These are phyloP conservation scores for Pelecanus crispus DNA, from an alignment of 2,113 vertebrate species.

Conservation along the genomic window DNA sequence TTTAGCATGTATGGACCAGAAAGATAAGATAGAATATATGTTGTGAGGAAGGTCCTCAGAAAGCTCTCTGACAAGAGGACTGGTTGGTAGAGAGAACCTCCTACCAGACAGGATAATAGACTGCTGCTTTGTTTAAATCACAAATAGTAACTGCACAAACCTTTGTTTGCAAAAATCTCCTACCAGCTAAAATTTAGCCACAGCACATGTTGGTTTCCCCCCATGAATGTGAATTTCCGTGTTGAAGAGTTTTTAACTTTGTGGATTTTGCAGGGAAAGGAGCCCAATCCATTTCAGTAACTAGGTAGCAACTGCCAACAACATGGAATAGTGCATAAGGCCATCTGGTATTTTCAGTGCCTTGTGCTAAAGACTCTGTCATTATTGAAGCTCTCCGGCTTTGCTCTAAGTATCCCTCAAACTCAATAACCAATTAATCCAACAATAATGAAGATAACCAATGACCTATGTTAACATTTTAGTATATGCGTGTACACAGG, in stretches of 20 bases:
- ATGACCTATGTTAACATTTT: neutral
- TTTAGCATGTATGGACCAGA: neutral
- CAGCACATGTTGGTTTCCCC: neutral
- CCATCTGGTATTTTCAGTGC: neutral
- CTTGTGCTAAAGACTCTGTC: neutral
- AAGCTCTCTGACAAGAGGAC: neutral
- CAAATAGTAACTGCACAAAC: neutral
- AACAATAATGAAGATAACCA: neutral
- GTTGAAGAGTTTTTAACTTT: neutral
- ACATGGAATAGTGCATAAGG: neutral
- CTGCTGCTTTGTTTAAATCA: neutral
- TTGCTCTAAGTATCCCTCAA: neutral
- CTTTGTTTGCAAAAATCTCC: neutral
- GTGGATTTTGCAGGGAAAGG: neutral
- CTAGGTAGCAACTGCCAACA: neutral
- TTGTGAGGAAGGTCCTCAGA: neutral
- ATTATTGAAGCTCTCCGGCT: neutral
- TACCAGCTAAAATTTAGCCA: neutral
- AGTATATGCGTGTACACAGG: neutral
- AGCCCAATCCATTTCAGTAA: neutral
- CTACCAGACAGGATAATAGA: neutral
- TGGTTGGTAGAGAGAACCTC: neutral
- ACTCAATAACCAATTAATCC: neutral
- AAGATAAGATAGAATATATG: accelerated
- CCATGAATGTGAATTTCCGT: neutral